Evolutionary conservation across 2,888 invertebrate species (phyloP), one percentile per base, ranked within the genome.

Genomic region (Papilio protenor): DNA sequence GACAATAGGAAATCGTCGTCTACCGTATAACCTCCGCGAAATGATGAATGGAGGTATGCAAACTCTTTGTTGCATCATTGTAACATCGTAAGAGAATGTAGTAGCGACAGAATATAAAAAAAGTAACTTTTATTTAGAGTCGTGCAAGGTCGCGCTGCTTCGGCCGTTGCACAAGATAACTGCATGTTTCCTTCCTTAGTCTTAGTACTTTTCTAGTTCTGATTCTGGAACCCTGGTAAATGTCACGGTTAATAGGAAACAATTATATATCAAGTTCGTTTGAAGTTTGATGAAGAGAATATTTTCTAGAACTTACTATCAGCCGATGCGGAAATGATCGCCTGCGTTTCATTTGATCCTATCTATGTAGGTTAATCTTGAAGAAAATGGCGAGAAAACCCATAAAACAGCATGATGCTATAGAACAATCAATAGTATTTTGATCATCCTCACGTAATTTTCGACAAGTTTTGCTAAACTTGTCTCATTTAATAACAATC

Each of bases 71-170:
- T 64, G 40, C 33, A 40, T 64, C 64, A 64, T 64, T 40, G 40
- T 64, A 18, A 64, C 33, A 69, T 69, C 66, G 66, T 64, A 69
- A 69, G 45, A 69, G 45, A 69, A 40, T 64, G 40, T 69, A 45
- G 45, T 69, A 69, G 66, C 66, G 21, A 27, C 66, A 66, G 2
- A 66, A n/a, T 45, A 45, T 69, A 69, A 69, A 45, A 45, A 45
- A 66, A 66, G n/a, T n/a, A 21, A 45, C 11, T 69, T 69, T 69
- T 69, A 69, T 69, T 69, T 69, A n/a, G 45, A 69, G 45, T 69
- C 21, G 45, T 69, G 12, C 66, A 69, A 69, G 66, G 66, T 69
- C 66, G 66, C 66, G 45, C 66, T 12, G 66, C 45, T 69, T 69
- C 18, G 45, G 66, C 45, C 66, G 66, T 45, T 33, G 45, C 66